Base-by-base conservation (phyloP, 2,797 vertebrate species). In the Eremophila alpestris region DNA sequence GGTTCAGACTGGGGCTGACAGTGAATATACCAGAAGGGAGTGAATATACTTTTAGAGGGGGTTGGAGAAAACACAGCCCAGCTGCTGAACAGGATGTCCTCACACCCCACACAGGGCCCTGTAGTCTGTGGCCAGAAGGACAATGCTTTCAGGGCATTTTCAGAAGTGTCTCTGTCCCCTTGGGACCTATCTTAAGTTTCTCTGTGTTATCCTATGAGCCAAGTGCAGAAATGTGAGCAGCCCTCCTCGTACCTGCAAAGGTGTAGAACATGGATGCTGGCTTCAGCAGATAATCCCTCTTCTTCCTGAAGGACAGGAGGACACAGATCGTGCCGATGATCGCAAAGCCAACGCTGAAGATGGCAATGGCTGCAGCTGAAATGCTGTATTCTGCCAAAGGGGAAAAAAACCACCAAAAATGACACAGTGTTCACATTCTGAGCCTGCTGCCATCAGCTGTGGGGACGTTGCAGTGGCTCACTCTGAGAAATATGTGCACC, bases 221-320 rank as follows among this genome's bases (percentile, higher is more conserved):
- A 21, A 55, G 41, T 16, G 41, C 13, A 49, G 41, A 20, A 5
- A 5, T 1, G 19, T 7, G 34, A 76, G 52, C 14, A 4, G 34
- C 1, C 11, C n/a, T 38, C 7, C 3, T 68, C 83, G 40, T 97
- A 99, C 99, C 99, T 98, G 99, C 98, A 11, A 99, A 99, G 49
- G 98, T 98, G 24, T 98, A 99, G 97, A 99, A 99, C 99, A 99
- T 99, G 93, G 99, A 98, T 0, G 99, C 99, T 4, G 99, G 99
- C 96, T 99, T 98, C 96, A 99, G 98, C 74, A 99, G 98, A 62
- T 99, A 99, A 71, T 99, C 99, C 91, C 98, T 97, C 95, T 97
- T 98, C 95, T 99, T 99, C 95, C 98, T 86, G 63, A 99, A 99
- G 90, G 99, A 99, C 32, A 99, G 98, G 58, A 99, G 97, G 34